Evolutionary conservation across 2,797 vertebrate genomes (phyloP), one percentile per base, ranked within the genome.

Genomic region (Pelodytes ibericus): DNA sequence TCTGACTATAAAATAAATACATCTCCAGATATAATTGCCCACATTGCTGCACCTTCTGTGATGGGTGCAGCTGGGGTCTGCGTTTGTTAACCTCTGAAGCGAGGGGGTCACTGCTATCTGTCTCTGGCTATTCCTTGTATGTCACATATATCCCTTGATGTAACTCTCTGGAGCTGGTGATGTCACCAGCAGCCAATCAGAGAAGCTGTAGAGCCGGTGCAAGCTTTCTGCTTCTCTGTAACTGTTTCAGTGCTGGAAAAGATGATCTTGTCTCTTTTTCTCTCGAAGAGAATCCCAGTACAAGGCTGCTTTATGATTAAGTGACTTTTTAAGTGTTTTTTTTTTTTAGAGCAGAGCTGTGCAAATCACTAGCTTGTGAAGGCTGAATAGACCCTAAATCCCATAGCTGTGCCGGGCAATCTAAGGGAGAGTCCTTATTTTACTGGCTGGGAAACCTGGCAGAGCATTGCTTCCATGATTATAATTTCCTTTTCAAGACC

Each of bases 111-210:
- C 39, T 20, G 13, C 39, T 27, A 24, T 64, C 10, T 47, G 13
- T 18, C 22, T 47, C 39, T 77, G 85, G 85, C 84, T 76, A 72
- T 75, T 10, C 53, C 81, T 83, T 84, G 81, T 84, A 80, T 85
- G 88, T 90, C 90, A 90, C 90, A 92, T 92, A 93, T 92, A 93
- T 87, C 88, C 83, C 83, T n/a, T 89, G 87, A 86, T 89, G 86
- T 85, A 88, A 86, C 84, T 84, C 85, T 89, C 87, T 84, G 88
- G 89, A 77, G 88, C 84, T 84, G 83, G 88, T 92, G 91, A 93
- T 92, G 92, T 93, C 91, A 92, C 87, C 77, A 3, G 73, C 82
- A 90, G 86, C 92, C 92, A 93, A 93, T 93, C 89, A 86, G 84
- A 68, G 20, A 11, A 39, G 67, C 53, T 41, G 10, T 58, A 10